Percentiles rank a stretch among this genome's conserved stretches.
Conservation (phyloP, 1,140 invertebrate species). For the Papilio polytes region DNA sequence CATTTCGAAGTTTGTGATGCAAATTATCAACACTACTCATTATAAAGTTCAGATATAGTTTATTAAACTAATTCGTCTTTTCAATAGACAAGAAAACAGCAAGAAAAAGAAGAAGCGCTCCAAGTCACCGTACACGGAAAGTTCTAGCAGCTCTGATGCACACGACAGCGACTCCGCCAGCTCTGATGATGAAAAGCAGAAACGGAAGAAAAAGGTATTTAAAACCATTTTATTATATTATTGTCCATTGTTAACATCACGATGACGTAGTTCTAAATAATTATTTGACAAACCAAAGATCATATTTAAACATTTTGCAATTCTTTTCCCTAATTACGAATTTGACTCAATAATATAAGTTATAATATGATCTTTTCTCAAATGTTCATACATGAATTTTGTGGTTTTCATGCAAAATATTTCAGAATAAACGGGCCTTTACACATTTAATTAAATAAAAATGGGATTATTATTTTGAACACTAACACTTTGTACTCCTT, state of each 20-base stretch:
- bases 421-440: constrained; percentile 6
- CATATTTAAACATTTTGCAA: constrained; percentile 28
- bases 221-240: constrained; percentile 33
- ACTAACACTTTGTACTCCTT: constrained; percentile 17
- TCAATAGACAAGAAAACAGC: constrained; percentile 69
- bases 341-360: neutral
- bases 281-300: constrained; percentile 10
- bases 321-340: neutral
- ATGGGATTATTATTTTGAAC: neutral
- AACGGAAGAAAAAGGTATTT: constrained; percentile 85
- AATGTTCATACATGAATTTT: neutral
- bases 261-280: neutral
- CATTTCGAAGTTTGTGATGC: too few relatives aligned
- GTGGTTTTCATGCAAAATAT: constrained; percentile 15
- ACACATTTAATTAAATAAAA: neutral
- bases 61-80: constrained; percentile 26
- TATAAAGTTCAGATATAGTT: neutral
- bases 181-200: constrained; percentile 82
- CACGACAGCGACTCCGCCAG: constrained; percentile 76
- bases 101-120: constrained; percentile 85
- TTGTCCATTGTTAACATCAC: neutral
- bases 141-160: constrained; percentile 71
- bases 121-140: constrained; percentile 80
- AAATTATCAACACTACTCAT: too few relatives aligned
- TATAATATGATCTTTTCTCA: constrained; percentile 29